phyloP scores from a whole-genome alignment of 2,888 invertebrate species.

The Hartigia nigra region DNA sequence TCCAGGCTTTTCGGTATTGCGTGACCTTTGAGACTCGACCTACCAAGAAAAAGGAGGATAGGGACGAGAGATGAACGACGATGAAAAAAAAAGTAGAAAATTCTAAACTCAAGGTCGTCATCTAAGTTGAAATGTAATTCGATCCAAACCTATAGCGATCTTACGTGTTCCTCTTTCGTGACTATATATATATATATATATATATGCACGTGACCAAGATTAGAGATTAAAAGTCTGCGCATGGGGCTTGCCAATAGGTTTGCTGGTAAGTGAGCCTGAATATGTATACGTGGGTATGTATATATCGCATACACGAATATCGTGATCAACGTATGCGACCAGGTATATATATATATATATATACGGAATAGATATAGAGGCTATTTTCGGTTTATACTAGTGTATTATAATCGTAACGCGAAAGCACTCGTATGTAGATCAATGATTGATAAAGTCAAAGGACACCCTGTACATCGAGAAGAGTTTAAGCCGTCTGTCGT shows the following conservation, averaged over 20 bases:
- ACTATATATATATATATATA: background rate
- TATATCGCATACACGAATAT: background rate
- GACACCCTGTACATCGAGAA: background rate
- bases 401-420: background rate
- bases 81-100: background rate
- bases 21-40: background rate
- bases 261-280: background rate
- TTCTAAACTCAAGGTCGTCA: background rate
- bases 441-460: background rate
- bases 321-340: background rate
- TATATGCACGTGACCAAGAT: constrained; percentile 15
- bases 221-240: constrained; percentile 8
- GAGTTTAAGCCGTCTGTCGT: background rate
- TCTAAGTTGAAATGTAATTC: background rate
- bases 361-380: background rate
- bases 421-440: background rate
- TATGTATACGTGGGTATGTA: background rate
- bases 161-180: constrained; percentile 15
- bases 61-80: background rate
- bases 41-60: background rate
- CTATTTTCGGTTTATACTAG: background rate
- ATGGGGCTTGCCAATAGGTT: background rate
- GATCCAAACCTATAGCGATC: background rate
- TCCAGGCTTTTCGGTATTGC: background rate
- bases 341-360: background rate